Conservation (phyloP, 1,140 invertebrate genomes). For the Anastrepha obliqua region DNA sequence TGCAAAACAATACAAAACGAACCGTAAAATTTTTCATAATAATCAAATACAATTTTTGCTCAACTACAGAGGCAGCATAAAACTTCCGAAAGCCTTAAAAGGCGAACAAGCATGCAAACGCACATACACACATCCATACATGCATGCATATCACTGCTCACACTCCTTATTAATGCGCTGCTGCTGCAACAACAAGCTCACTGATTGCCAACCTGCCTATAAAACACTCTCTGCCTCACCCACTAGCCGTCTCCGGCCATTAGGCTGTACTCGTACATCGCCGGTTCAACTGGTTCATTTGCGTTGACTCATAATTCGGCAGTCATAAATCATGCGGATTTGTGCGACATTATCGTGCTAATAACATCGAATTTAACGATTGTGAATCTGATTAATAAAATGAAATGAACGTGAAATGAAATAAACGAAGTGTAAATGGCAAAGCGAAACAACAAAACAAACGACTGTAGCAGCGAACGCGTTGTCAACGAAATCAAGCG, state of each 20-base stretch:
- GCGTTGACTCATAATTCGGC: conserved; percentile 61
- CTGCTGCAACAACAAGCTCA: background rate
- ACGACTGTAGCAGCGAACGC: conserved; percentile 9
- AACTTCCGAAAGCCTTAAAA: background rate
- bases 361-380: conserved; percentile 71
- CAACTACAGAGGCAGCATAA: background rate
- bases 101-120: background rate
- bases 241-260: background rate
- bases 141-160: background rate
- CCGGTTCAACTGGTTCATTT: conserved; percentile 50
- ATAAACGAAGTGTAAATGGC: conserved; percentile 40
- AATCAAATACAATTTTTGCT: conserved; percentile 1
- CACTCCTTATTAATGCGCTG: background rate
- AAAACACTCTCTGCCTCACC: background rate
- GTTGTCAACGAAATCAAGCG: background rate
- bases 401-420: conserved; percentile 9
- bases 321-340: conserved; percentile 72
- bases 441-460: conserved; percentile 17
- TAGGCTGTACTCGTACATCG: background rate
- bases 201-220: background rate
- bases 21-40: background rate
- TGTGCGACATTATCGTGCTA: conserved; percentile 73
- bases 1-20: conserved; percentile 27
- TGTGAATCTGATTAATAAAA: conserved; percentile 61
- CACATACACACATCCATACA: background rate